phyloP scores from a whole-genome alignment of 2,797 vertebrate genomes.

The Heteromormyrus szaboi region DNA sequence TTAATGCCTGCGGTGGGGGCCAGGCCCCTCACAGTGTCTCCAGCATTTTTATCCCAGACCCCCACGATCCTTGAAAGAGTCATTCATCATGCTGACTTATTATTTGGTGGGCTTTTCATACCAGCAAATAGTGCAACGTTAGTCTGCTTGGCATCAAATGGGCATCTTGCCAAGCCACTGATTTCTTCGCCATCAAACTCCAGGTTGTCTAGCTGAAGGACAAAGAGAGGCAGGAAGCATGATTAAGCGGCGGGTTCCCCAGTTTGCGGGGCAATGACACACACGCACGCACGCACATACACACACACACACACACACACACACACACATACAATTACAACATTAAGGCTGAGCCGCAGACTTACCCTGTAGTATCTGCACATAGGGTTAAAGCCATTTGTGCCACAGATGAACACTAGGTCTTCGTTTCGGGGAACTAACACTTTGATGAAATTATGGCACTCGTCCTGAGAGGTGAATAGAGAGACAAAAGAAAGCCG shows the following conservation, averaged over 20 bases:
- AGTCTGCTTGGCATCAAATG: conserved; percentile 97
- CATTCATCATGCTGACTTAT: conserved; percentile 59
- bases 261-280: background rate
- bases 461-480: conserved; percentile 78
- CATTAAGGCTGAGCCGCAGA: conserved; percentile 7
- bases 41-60: conserved; percentile 32
- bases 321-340: background rate
- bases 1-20: conserved; percentile 35
- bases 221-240: conserved; percentile 37
- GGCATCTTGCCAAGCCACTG: conserved; percentile 95
- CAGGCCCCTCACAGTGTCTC: conserved; percentile 17
- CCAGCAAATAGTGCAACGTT: conserved; percentile 99
- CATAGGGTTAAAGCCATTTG: conserved; percentile 97
- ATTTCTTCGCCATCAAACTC: conserved; percentile 99
- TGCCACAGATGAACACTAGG: conserved; percentile 96
- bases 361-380: conserved; percentile 96
- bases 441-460: conserved; percentile 99
- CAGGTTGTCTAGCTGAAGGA: conserved; percentile 88
- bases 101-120: conserved; percentile 59
- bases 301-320: background rate
- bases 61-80: conserved; percentile 39
- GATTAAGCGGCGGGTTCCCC: background rate
- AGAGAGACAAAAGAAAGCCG: conserved; percentile 17
- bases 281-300: background rate
- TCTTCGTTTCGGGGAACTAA: conserved; percentile 95